Evolutionary conservation across 2,888 invertebrate genomes (phyloP).

Genomic region (Tanypteryx hageni): DNA sequence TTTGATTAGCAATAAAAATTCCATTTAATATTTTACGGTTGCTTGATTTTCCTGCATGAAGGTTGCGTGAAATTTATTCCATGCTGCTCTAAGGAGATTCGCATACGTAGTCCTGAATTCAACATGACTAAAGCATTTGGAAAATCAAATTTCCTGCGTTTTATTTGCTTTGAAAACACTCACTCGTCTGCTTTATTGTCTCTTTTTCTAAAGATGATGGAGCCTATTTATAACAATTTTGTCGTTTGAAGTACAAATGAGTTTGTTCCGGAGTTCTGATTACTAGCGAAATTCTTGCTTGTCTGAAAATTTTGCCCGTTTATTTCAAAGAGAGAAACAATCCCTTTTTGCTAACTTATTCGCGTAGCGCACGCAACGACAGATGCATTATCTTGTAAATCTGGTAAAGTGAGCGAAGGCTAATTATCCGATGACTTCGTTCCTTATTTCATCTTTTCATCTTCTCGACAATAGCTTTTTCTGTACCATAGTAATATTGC

Average conservation of each 20-base stretch:
- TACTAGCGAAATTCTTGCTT: not conserved
- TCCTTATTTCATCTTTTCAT: not conserved
- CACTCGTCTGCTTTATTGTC: not conserved
- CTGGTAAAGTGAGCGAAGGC: not conserved
- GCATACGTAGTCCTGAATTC: no score
- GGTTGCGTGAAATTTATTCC: no score
- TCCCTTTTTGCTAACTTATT: not conserved
- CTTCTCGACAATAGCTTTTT: not conserved
- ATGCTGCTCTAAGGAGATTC: no score
- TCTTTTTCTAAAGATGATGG: not conserved
- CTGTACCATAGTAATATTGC: no score
- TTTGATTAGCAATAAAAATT: no score
- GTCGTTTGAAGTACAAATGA: constrained; percentile 18
- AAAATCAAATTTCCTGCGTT: no score
- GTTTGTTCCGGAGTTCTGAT: not conserved
- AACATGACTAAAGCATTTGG: no score
- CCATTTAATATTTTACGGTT: no score
- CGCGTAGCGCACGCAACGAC: not conserved
- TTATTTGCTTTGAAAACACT: not conserved
- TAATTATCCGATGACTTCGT: not conserved
- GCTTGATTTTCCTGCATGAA: no score
- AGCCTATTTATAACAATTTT: not conserved
- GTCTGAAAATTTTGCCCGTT: not conserved
- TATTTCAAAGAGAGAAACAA: not conserved
- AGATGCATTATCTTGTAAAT: not conserved